These are phyloP conservation scores for Sebastolobus alascanus DNA, from an alignment of 2,797 vertebrate species.

Conservation along the genomic window DNA sequence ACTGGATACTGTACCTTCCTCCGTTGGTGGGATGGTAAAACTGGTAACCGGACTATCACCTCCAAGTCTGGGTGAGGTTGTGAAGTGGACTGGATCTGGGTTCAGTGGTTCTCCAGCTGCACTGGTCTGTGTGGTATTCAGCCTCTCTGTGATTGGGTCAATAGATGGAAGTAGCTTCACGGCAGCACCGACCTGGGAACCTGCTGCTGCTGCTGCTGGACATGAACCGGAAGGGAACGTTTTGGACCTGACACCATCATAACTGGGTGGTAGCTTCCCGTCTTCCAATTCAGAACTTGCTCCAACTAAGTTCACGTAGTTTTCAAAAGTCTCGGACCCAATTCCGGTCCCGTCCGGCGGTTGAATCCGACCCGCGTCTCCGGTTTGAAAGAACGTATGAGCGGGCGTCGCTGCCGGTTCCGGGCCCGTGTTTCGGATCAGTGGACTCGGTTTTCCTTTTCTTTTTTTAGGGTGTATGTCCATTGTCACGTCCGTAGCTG, in stretches of 20 bases:
- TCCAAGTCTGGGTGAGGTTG: background rate
- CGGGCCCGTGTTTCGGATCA: background rate
- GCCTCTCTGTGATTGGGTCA: background rate
- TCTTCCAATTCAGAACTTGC: background rate
- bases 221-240: too few species aligned
- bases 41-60: background rate
- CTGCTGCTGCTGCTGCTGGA: too few species aligned
- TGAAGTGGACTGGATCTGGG: too few species aligned
- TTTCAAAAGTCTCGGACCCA: background rate
- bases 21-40: constrained; percentile 34
- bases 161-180: background rate
- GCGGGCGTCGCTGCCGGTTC: background rate
- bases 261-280: too few species aligned
- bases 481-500: background rate
- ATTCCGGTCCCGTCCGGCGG: background rate
- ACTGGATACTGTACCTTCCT: constrained; percentile 35
- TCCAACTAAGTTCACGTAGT: background rate
- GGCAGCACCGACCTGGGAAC: too few species aligned
- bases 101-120: background rate
- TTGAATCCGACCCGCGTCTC: background rate
- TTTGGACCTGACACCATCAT: too few species aligned
- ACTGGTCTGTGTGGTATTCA: background rate
- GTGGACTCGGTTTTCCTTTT: too few species aligned
- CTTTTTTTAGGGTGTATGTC: background rate
- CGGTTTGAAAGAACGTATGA: rapidly evolving